Base-by-base conservation (phyloP, 1,140 invertebrate species). In the Drosophila elegans region DNA sequence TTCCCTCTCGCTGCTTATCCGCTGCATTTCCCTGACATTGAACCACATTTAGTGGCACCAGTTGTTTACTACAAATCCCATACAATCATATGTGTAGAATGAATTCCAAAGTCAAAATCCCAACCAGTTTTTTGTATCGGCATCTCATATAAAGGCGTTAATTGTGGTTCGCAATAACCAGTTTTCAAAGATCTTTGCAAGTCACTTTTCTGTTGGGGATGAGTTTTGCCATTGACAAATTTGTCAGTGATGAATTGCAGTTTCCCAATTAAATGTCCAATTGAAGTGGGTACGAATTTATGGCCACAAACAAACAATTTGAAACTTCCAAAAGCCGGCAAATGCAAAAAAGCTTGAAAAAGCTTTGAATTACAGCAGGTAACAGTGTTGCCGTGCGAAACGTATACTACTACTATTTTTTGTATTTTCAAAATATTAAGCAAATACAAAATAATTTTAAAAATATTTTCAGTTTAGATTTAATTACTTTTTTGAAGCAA, bases 11-110 rank as follows among this genome's bases (percentile, higher is more conserved):
- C 61, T 29, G 16, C 39, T 61, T 55, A 57, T 56, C 49, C 60
- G 54, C 41, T 34, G 38, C 74, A 66, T 64, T 84, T 84, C 81
- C 81, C 74, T 84, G 81, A 85, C 81, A 84, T 84, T 84, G 81
- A 85, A 84, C 81, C 59, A 84, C 81, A 78, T 84, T 85, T 59
- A 73, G 57, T 16, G 45, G 53, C 46, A 66, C 45, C 46, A 36
- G 44, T 46, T 21, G 41, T 39, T 46, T 36, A 52, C 69, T 36
- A 52, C 69, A 56, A 85, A 46, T 76, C 71, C 55, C 21, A 56
- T 49, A 61, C 44, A 38, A 53, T 41, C 53, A 79, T 84, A 21
- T 21, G 16, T 21, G 16, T 21, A 84, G 81, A 84, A 84, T 41
- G 25, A 56, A 80, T 85, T 72, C 62, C 76, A 84, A 71, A 79